Evolutionary conservation across 2,888 invertebrate species (phyloP).

Genomic region (Allolobophora icterica): DNA sequence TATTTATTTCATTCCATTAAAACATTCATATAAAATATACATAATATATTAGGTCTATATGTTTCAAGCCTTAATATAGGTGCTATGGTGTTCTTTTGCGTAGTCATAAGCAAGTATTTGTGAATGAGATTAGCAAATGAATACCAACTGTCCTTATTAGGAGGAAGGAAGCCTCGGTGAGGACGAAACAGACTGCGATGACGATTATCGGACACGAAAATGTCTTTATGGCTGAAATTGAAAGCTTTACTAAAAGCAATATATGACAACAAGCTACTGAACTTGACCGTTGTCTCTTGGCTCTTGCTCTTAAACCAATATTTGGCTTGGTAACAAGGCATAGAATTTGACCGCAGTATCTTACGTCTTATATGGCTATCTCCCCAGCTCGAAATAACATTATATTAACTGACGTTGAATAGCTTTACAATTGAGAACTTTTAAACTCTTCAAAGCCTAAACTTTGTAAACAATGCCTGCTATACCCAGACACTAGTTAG

Average conservation of each 20-base stretch:
- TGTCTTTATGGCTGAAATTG: background rate
- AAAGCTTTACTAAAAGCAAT: background rate
- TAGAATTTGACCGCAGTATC: background rate
- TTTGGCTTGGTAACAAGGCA: no score
- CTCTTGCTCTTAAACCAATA: background rate
- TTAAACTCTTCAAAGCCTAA: no score
- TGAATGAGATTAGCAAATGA: background rate
- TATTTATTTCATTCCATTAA: no score
- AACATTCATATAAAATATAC: no score
- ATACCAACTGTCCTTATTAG: background rate
- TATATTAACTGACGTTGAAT: background rate
- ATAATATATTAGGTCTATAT: no score
- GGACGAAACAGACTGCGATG: background rate
- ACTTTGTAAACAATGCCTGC: no score
- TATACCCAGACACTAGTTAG: no score
- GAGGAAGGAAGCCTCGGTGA: slow-evolving; percentile 10
- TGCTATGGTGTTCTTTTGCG: no score
- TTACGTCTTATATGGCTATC: background rate
- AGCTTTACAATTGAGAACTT: background rate
- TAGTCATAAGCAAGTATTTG: background rate
- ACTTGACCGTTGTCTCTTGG: background rate
- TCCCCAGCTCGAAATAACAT: background rate
- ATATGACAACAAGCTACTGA: no score
- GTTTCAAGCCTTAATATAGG: no score
- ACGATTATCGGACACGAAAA: background rate